Evolutionary conservation across 2,113 vertebrate genomes (phyloP).

Genomic region (Pyrgilauda ruficollis): DNA sequence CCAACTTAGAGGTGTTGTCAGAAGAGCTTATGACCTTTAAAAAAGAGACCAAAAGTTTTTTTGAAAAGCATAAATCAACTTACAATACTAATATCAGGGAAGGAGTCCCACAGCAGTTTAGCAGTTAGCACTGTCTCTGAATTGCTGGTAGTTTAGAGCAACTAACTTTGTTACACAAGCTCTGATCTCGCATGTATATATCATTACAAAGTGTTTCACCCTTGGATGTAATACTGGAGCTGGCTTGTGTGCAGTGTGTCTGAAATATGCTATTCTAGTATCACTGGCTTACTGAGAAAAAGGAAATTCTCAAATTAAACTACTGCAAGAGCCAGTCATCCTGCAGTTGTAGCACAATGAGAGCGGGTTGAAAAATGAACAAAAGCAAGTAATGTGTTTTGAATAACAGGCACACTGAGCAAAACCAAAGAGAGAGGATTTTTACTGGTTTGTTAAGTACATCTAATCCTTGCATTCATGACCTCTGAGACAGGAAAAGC

Average conservation of each 20-base stretch:
- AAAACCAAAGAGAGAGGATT: background rate
- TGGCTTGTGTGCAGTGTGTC: background rate
- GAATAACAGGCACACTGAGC: background rate
- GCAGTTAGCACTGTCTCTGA: background rate
- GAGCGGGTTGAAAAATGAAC: background rate
- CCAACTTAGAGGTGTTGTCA: background rate
- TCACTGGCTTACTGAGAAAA: background rate
- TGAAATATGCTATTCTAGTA: background rate
- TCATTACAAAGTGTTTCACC: background rate
- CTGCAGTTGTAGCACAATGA: background rate
- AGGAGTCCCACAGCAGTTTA: background rate
- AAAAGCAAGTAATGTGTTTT: background rate
- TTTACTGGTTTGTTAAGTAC: background rate
- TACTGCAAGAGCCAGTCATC: background rate
- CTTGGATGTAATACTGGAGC: background rate
- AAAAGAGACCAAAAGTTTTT: background rate
- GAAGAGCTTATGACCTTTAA: background rate
- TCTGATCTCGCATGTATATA: background rate
- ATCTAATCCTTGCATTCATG: background rate
- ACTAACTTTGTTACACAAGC: background rate
- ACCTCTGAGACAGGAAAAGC: background rate
- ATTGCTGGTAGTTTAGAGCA: background rate
- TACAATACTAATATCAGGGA: background rate
- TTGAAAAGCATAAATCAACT: background rate
- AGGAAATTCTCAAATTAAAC: background rate